Percentiles rank a stretch among this genome's conserved stretches.
Evolutionary conservation across 1,140 invertebrate genomes (phyloP).

Genomic region (Trachelipus rathkii): DNA sequence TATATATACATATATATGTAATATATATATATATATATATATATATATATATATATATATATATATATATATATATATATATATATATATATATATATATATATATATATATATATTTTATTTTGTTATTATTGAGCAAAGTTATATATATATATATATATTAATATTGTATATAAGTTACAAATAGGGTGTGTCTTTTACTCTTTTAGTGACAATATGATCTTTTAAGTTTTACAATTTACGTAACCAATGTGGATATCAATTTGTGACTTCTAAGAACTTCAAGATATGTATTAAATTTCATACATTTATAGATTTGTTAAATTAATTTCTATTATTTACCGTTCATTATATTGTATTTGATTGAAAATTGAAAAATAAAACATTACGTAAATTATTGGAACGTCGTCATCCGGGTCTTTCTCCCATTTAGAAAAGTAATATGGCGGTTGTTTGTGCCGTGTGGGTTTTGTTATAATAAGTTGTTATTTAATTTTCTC

Average conservation of each 20-base stretch:
- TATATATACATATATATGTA: too few relatives aligned
- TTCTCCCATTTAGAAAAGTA: conserved; percentile 28
- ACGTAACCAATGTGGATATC: neutral
- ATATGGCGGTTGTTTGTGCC: conserved; percentile 33
- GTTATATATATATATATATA: conserved; percentile 5
- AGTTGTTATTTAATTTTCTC: conserved; percentile 27
- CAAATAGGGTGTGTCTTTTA: neutral
- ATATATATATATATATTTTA: conserved; percentile 5
- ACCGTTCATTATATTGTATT: neutral
- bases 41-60: too few relatives aligned
- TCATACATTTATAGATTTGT: neutral
- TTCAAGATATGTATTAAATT: neutral
- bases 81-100: neutral
- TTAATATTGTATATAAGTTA: neutral
- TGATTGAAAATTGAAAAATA: neutral
- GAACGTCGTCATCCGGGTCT: conserved; percentile 30
- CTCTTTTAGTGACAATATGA: neutral
- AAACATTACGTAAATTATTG: neutral
- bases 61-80: too few relatives aligned
- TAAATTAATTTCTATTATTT: neutral
- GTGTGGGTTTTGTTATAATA: conserved; percentile 31
- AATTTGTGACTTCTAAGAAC: neutral
- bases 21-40: too few relatives aligned
- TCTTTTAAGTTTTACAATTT: neutral
- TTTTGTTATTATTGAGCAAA: too few relatives aligned